Percentiles rank a stretch among this genome's conserved stretches.
phyloP scores from a whole-genome alignment of 92 coral and sea anemone genomes.

The Bergia sp. region DNA sequence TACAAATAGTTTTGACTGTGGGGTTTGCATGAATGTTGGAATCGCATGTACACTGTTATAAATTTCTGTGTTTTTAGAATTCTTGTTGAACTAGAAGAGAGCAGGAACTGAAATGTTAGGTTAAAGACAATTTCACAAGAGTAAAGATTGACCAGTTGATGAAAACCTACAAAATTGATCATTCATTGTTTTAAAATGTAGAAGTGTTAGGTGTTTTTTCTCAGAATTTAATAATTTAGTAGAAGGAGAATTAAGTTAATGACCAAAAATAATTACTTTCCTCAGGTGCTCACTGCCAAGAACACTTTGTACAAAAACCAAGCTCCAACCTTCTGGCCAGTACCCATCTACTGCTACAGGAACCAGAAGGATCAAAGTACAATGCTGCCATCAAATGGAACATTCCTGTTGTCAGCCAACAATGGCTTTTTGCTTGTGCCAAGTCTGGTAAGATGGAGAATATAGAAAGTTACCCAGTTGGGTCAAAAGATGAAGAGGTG shows the following conservation, averaged over 20 bases:
- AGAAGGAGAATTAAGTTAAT: neutral
- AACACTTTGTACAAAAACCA: conserved; percentile 82
- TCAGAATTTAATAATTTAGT: too few relatives aligned
- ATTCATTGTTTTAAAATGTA: too few relatives aligned
- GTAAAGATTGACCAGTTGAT: too few relatives aligned
- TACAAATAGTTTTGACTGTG: too few relatives aligned
- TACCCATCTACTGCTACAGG: conserved; percentile 87
- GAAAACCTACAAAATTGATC: too few relatives aligned
- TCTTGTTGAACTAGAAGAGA: too few relatives aligned
- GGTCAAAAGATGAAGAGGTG: neutral
- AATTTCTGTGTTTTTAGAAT: too few relatives aligned
- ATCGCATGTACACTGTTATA: too few relatives aligned
- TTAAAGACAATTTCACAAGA: too few relatives aligned
- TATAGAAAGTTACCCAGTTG: conserved; percentile 53
- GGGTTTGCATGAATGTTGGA: too few relatives aligned
- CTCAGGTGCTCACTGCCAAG: conserved; percentile 90
- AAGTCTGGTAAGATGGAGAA: conserved; percentile 57
- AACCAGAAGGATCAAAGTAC: conserved; percentile 86
- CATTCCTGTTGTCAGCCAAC: conserved; percentile 71
- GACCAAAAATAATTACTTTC: conserved; percentile 4
- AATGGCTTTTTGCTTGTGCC: conserved; percentile 95
- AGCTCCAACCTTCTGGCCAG: conserved; percentile 69
- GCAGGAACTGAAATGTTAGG: too few relatives aligned
- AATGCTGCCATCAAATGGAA: conserved; percentile 88
- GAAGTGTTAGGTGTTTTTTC: too few relatives aligned